Base-by-base conservation (phyloP, 1,140 invertebrate species). In the Apis cerana region DNA sequence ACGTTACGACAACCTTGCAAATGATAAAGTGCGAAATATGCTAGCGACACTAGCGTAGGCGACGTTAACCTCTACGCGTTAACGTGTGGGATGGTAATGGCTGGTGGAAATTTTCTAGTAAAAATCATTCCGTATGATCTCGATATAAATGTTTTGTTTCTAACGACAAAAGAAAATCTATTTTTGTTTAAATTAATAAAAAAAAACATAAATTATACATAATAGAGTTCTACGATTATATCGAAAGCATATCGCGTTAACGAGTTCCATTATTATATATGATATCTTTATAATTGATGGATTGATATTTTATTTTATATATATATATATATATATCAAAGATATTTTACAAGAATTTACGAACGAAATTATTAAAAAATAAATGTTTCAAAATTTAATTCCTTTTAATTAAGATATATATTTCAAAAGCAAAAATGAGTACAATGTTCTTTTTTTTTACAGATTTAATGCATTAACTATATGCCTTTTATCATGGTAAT, bases 1-100 rank as follows among this genome's bases (percentile, higher is more conserved):
- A 61, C 21, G 56, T 79, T 79, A 70, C 21, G n/a, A 52, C 68
- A 79, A 71, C 77, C 68, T 79, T 71, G 77, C 77, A 56, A 17
- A n/a, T 50, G 68, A 79, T 71, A 79, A 70, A 79, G 67, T 58
- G 68, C 56, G 13, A 79, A 71, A 27, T 79, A 61, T 61, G 56
- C 43, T 2, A 8, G 67, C 48, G 76, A 61, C 52, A 48, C 43
- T 2, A 8, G 67, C 56, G 76, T 79, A 23, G 76, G 76, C 67
- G 56, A 27, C 52, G 15, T n/a, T 48, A 68, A 54, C 52, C 21
- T 5, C 21, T 67, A 17, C 12, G 23, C 33, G 33, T 52, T 23
- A 17, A 33, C 11, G 77, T 67, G 67, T 72, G 10, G 68, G 54
- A 27, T 2, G 23, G n/a, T n/a, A 61, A 79, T 79, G n/a, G 54